phyloP scores from a whole-genome alignment of 2,888 invertebrate genomes.

The Campoplex capitator region DNA sequence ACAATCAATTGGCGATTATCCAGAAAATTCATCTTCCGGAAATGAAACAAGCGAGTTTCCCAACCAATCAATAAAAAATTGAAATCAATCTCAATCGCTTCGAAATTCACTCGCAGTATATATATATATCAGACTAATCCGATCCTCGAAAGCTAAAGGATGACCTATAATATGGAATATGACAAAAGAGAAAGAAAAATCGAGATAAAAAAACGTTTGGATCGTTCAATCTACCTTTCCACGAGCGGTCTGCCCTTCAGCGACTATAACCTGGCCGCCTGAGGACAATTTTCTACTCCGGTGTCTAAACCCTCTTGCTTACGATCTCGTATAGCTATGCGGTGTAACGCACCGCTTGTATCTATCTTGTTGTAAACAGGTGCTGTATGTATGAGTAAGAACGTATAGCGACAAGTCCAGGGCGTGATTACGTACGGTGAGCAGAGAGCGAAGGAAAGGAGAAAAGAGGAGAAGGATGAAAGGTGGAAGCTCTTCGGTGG shows the following conservation, averaged over 20 bases:
- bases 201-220: conserved; percentile 7
- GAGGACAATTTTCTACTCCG: conserved; percentile 66
- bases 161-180: conserved; percentile 10
- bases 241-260: conserved; percentile 12
- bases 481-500: conserved; percentile 21
- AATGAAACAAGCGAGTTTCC: conserved; percentile 8
- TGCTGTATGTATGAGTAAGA: not conserved
- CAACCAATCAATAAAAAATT: not conserved
- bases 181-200: not conserved
- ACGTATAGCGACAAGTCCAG: conserved; percentile 44
- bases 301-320: conserved; percentile 57
- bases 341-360: not conserved
- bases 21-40: not conserved
- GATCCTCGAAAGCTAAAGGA: not conserved
- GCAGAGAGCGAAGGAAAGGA: not conserved
- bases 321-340: conserved; percentile 31
- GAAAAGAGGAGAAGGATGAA: conserved; percentile 1
- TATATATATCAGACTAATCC: not conserved
- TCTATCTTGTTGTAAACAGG: conserved; percentile 4
- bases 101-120: not conserved
- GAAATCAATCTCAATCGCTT: not conserved
- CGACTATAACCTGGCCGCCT: conserved; percentile 41
- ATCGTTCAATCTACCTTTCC: conserved; percentile 53
- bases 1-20: not conserved
- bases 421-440: conserved; percentile 60